phyloP scores from a whole-genome alignment of 92 coral and sea anemone genomes.

The Porites cylindrica region DNA sequence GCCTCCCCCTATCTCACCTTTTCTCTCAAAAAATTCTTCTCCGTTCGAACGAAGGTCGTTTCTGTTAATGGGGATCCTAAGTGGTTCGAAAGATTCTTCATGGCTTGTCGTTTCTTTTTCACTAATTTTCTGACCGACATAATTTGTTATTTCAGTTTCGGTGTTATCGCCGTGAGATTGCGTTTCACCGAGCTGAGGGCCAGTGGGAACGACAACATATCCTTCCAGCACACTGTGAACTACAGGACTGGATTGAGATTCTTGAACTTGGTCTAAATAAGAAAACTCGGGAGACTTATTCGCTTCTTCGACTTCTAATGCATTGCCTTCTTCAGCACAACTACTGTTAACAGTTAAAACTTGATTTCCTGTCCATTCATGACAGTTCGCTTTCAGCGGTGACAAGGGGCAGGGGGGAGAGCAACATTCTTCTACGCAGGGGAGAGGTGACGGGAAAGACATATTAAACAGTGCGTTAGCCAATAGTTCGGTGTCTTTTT shows the following conservation, averaged over 20 bases:
- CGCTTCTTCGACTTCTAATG: not conserved
- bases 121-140: not conserved
- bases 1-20: not conserved
- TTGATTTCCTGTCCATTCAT: not conserved
- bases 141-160: not conserved
- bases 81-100: not conserved
- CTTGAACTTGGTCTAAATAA: not conserved
- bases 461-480: constrained; percentile 84
- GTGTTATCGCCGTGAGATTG: constrained; percentile 18
- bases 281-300: not conserved
- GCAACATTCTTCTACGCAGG: constrained; percentile 16
- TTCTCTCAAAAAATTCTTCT: not conserved
- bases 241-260: not conserved
- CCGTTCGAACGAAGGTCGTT: not conserved
- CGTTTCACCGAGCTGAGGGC: constrained; percentile 49
- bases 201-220: not conserved
- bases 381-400: constrained; percentile 8
- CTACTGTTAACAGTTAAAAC: not conserved
- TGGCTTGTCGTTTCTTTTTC: not conserved
- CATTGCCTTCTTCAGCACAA: not conserved
- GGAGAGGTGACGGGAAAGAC: constrained; percentile 79
- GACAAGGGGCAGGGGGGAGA: constrained; percentile 86
- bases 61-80: not conserved
- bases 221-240: not conserved
- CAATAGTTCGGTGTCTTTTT: constrained; percentile 46